Evolutionary conservation across 2,797 vertebrate species (phyloP).

Genomic region (Muraenolepis orangiensis): DNA sequence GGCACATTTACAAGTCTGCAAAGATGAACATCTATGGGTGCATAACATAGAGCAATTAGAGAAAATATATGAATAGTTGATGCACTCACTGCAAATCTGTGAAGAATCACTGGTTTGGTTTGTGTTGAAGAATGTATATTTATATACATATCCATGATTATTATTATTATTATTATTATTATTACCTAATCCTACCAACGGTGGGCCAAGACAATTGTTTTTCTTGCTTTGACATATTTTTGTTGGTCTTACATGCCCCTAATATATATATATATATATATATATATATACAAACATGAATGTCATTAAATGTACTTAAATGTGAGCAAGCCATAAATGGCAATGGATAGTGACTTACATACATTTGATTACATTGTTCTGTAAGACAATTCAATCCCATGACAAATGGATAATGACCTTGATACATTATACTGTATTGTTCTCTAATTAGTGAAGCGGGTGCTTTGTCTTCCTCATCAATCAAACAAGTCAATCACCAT

Average conservation of each 20-base stretch:
- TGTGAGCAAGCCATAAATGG: slow-evolving; percentile 23
- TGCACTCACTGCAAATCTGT: too few relatives aligned
- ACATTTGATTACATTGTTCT: slow-evolving; percentile 30
- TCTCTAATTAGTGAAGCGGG: slow-evolving; percentile 32
- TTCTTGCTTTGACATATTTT: too few relatives aligned
- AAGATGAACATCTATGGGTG: too few relatives aligned
- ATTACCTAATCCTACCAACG: too few relatives aligned
- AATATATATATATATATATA: neutral
- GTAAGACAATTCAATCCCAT: slow-evolving; percentile 33
- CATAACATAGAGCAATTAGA: too few relatives aligned
- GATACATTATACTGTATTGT: slow-evolving; percentile 29
- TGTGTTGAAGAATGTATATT: too few relatives aligned
- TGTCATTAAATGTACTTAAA: slow-evolving; percentile 11
- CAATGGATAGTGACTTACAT: slow-evolving; percentile 39
- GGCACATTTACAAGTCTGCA: neutral
- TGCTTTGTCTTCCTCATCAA: slow-evolving; percentile 29
- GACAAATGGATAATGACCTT: slow-evolving; percentile 41
- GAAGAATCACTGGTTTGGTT: too few relatives aligned
- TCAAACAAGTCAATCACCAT: slow-evolving; percentile 30
- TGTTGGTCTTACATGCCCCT: neutral
- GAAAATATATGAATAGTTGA: too few relatives aligned
- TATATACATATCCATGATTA: too few relatives aligned
- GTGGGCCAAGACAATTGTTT: too few relatives aligned
- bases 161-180: too few relatives aligned
- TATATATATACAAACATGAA: too few relatives aligned